Conservation (phyloP, 2,113 vertebrate species). For the Amia ocellicauda region DNA sequence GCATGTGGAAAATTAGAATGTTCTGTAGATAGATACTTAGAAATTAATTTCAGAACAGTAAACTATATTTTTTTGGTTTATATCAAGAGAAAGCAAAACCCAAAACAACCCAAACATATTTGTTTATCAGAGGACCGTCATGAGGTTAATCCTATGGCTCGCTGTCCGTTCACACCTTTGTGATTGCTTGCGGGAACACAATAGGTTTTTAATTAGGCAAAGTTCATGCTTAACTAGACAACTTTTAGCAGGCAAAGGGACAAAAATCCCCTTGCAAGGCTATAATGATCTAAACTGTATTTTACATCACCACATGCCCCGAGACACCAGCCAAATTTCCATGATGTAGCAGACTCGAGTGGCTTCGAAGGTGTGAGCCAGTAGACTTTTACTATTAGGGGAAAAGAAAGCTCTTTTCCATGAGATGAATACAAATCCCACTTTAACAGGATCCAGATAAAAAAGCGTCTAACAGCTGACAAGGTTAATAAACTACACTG, state of each 20-base stretch:
- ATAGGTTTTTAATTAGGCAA: too few species aligned
- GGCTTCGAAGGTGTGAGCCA: constrained; percentile 72
- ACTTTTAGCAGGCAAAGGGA: constrained; percentile 9
- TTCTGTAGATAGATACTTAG: too few species aligned
- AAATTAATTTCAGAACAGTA: too few species aligned
- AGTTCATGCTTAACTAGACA: background rate
- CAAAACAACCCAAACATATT: too few species aligned
- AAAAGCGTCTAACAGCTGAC: constrained; percentile 70
- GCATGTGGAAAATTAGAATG: too few species aligned
- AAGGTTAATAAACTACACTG: constrained; percentile 65
- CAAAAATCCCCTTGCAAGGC: constrained; percentile 26
- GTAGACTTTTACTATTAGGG: constrained; percentile 61
- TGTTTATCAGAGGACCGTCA: too few species aligned
- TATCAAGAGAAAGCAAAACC: too few species aligned
- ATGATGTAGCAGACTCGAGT: constrained; percentile 79
- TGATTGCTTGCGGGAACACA: too few species aligned
- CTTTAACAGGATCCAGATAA: constrained; percentile 73
- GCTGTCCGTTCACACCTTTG: too few species aligned
- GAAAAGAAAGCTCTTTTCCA: constrained; percentile 67
- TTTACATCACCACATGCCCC: constrained; percentile 56
- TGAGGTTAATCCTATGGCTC: too few species aligned
- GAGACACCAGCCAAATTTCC: constrained; percentile 82
- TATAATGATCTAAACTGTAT: constrained; percentile 67
- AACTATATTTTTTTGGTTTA: too few species aligned
- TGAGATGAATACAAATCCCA: constrained; percentile 66